Base-by-base conservation (phyloP, 2,113 vertebrate species). In the Crotophaga sulcirostris region DNA sequence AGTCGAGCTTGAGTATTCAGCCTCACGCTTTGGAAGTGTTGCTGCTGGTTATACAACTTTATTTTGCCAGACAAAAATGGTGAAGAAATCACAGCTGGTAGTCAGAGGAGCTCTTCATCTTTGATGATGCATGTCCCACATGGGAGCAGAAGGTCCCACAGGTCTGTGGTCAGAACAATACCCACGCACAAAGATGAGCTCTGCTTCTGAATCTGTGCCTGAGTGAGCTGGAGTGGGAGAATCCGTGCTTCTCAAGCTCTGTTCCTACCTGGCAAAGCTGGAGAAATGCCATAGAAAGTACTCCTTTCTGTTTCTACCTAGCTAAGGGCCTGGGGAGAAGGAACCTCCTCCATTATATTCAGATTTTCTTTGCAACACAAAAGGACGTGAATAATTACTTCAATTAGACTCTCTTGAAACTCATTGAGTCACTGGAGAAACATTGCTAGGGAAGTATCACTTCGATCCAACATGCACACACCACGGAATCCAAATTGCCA, bases 381-480 rank as follows among this genome's bases (percentile, higher is more conserved):
- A 87, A 84, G 12, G 36, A 38, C 1, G 3, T 33, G 26, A 69
- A 77, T 26, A 59, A 80, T 85, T 67, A 29, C 26, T 87, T 64
- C 59, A 45, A 2, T 3, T 58, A 89, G 42, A 49, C 51, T n/a
- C 74, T 77, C 34, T 42, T 44, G 78, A 55, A 91, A 51, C 26
- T 0, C 1, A 17, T 1, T 52, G 75, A 86, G 51, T 42, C 74
- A 31, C 58, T 49, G 70, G 6, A 91, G 84, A 55, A 51, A 26
- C 2, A 1, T 5, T 51, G 44, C 40, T 26, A 62, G 58, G 62
- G 75, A 66, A 76, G 11, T 6, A n/a, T 38, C 54, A 5, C 23
- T 85, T 63, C 0, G 0, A 55, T 59, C 58, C 34, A 58, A 47
- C 54, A 14, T 1, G 2, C 13, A 56, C 31, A 16, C 31, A 36